Conservation (phyloP, 2,888 invertebrate species). For the Stenodera caucasica region DNA sequence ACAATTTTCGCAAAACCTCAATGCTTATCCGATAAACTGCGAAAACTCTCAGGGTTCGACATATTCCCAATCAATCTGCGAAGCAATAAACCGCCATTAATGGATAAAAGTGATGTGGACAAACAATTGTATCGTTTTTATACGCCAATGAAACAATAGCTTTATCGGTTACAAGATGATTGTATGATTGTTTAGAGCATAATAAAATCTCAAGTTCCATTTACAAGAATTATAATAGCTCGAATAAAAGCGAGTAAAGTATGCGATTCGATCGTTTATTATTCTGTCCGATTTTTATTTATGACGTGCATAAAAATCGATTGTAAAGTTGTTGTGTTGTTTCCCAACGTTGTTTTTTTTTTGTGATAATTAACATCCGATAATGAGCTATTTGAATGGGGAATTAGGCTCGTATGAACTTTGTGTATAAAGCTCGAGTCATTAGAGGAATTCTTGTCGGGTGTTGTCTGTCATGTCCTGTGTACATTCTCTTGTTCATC, state of each 20-base stretch:
- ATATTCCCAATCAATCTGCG: no score
- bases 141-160: background rate
- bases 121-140: background rate
- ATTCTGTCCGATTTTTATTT: background rate
- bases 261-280: background rate
- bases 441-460: slow-evolving; percentile 43
- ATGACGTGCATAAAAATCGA: background rate
- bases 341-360: no score
- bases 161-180: background rate
- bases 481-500: slow-evolving; percentile 17
- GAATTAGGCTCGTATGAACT: background rate
- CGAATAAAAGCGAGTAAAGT: background rate
- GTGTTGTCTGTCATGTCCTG: slow-evolving; percentile 43
- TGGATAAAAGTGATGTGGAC: no score
- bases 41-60: no score
- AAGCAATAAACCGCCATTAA: no score
- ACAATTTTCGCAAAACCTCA: no score
- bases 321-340: no score
- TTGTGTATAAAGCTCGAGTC: background rate
- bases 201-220: background rate
- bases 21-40: no score
- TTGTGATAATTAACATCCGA: no score
- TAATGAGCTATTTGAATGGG: no score
- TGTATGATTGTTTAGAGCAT: background rate
- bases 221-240: background rate